A percentile compares a stretch with the other conserved stretches of the same genome.
Conservation (phyloP, 2,888 invertebrate species). For the Melitaea athalia region DNA sequence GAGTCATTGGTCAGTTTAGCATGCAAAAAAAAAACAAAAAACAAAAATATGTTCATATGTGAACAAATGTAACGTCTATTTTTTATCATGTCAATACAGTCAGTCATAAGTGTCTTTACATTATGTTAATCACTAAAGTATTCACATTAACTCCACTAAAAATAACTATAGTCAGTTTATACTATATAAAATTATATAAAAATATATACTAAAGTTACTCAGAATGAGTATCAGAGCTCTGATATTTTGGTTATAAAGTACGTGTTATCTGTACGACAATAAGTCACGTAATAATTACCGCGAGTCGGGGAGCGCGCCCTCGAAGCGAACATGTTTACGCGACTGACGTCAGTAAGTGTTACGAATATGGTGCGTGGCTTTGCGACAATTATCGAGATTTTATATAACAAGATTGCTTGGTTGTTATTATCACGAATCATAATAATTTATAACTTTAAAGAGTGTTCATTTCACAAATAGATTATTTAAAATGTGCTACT, state of each 20-base stretch:
- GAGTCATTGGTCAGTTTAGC: no score
- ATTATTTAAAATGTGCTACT: no score
- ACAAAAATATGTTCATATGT: no score
- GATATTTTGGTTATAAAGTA: slow-evolving; percentile 58
- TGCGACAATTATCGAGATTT: slow-evolving; percentile 53
- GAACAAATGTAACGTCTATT: no score
- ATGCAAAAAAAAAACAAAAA: no score
- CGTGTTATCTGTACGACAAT: slow-evolving; percentile 80
- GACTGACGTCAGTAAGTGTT: slow-evolving; percentile 71
- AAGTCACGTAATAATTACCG: slow-evolving; percentile 81
- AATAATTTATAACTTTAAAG: background rate
- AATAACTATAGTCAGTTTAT: no score
- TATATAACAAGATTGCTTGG: slow-evolving; percentile 5
- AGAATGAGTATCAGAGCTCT: slow-evolving; percentile 45
- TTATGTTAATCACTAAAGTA: background rate
- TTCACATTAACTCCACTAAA: background rate
- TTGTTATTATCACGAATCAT: background rate
- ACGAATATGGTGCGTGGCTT: slow-evolving; percentile 55
- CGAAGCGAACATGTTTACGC: slow-evolving; percentile 75
- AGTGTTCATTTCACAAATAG: no score
- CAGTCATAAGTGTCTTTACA: no score
- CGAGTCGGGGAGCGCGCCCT: slow-evolving; percentile 68
- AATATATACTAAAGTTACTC: background rate
- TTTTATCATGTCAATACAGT: no score
- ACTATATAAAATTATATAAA: background rate